These are phyloP conservation scores for Epirrhoe tristata DNA, from an alignment of 2,888 invertebrate genomes.

Conservation along the genomic window DNA sequence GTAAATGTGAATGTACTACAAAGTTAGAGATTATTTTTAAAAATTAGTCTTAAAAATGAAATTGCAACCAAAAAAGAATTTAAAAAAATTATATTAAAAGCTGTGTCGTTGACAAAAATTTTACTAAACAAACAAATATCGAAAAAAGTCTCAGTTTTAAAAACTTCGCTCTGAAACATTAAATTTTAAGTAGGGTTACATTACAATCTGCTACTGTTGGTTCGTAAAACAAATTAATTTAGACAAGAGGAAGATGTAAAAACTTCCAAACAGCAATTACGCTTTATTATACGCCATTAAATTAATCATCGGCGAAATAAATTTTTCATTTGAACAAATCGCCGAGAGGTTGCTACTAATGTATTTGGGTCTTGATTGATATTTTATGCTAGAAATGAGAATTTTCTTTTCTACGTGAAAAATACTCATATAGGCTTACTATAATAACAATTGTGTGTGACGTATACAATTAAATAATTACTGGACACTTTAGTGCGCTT, in stretches of 20 bases:
- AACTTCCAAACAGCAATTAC: slow-evolving; percentile 84
- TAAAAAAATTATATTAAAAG: background rate
- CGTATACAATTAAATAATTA: too few species aligned
- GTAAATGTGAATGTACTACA: too few species aligned
- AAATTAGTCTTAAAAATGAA: background rate
- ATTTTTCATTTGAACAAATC: slow-evolving; percentile 85
- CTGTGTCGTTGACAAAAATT: background rate
- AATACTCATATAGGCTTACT: slow-evolving; percentile 10
- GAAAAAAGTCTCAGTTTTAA: slow-evolving; percentile 10
- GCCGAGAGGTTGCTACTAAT: slow-evolving; percentile 74
- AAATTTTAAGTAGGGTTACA: slow-evolving; percentile 44
- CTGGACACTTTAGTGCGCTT: too few species aligned
- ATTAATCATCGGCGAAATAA: slow-evolving; percentile 84
- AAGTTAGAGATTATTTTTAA: too few species aligned
- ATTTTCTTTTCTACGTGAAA: slow-evolving; percentile 16
- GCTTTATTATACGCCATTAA: slow-evolving; percentile 81
- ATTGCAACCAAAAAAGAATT: background rate
- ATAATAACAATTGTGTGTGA: background rate
- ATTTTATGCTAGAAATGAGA: slow-evolving; percentile 57
- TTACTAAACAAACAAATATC: slow-evolving; percentile 2
- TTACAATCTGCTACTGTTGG: slow-evolving; percentile 51
- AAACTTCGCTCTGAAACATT: slow-evolving; percentile 28
- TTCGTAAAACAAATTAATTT: slow-evolving; percentile 80
- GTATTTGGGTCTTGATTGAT: slow-evolving; percentile 78
- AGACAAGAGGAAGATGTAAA: slow-evolving; percentile 83